Evolutionary conservation across 2,113 vertebrate species (phyloP).

Genomic region (Clarias macrocephalus): DNA sequence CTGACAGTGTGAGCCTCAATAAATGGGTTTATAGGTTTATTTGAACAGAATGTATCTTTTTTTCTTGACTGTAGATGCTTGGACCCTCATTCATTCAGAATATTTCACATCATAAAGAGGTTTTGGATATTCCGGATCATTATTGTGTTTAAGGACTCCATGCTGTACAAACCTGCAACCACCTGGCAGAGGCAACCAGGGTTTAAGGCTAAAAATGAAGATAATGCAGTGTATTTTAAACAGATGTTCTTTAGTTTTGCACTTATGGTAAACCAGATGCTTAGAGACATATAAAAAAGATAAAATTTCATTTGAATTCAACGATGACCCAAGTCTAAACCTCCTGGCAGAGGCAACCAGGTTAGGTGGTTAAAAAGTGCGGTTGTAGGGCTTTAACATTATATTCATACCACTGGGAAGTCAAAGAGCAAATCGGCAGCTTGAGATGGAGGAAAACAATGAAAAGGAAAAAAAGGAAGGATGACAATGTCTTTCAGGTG

Average conservation of each 20-base stretch:
- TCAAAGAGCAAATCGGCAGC: background rate
- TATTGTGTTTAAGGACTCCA: background rate
- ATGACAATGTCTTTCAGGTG: background rate
- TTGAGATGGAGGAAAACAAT: background rate
- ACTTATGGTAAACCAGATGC: background rate
- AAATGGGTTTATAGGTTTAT: too few relatives aligned
- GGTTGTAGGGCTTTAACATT: background rate
- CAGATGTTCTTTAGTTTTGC: background rate
- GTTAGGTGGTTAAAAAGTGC: background rate
- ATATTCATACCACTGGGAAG: background rate
- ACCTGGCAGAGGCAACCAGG: background rate
- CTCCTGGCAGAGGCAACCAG: background rate
- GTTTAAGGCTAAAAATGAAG: background rate
- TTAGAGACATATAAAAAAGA: background rate
- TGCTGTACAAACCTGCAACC: background rate
- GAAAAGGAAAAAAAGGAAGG: background rate
- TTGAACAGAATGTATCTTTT: too few relatives aligned
- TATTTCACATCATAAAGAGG: background rate
- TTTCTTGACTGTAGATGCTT: background rate
- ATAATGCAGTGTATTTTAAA: background rate
- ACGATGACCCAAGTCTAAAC: background rate
- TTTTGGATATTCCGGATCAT: background rate
- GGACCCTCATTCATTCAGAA: background rate
- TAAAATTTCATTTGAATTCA: background rate
- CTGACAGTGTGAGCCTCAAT: too few relatives aligned